Evolutionary conservation across 1,140 invertebrate species (phyloP), one percentile per base, ranked within the genome.

Genomic region (Trichoplusia ni): DNA sequence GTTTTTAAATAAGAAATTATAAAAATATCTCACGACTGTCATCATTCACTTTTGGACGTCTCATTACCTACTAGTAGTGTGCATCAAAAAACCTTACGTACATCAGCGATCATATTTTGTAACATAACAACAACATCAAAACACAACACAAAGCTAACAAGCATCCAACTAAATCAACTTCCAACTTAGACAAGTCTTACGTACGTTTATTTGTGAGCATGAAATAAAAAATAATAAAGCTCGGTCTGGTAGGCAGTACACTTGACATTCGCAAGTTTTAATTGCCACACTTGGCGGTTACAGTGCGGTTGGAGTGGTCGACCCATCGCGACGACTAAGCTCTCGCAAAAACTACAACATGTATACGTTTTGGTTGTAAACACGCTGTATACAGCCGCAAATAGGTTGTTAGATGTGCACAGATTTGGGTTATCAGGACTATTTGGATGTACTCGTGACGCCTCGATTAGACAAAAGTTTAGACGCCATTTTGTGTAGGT

Each of bases 181-280:
- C n/a, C 40, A 31, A 9, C 27, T 35, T 46, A 46, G 40, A 46
- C 40, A 8, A 13, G 31, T 46, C 44, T 16, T 19, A 3, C 35
- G 18, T 13, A 56, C 21, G 13, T 47, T 67, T 76, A 76, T 73
- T 78, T 80, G 69, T 81, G 71, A 64, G 61, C 73, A 71, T 68
- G 78, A 77, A 82, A 82, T 79, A 81, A 86, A 84, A 86, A 79
- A 87, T 81, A 84, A 79, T 70, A 67, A 69, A 49, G 61, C 69
- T 69, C 63, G 68, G 71, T 81, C 78, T 81, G 70, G 69, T 64
- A 69, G 72, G 67, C 69, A 77, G 71, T 61, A 69, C 72, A 75
- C 84, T 89, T 89, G 86, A 86, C 86, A 86, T 86, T 86, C 75
- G 84, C 77, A 86, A 89, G 81, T 89, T 89, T 86, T 89, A 89